Conservation (phyloP, 2,888 invertebrate species). For the Frankliniella fusca region DNA sequence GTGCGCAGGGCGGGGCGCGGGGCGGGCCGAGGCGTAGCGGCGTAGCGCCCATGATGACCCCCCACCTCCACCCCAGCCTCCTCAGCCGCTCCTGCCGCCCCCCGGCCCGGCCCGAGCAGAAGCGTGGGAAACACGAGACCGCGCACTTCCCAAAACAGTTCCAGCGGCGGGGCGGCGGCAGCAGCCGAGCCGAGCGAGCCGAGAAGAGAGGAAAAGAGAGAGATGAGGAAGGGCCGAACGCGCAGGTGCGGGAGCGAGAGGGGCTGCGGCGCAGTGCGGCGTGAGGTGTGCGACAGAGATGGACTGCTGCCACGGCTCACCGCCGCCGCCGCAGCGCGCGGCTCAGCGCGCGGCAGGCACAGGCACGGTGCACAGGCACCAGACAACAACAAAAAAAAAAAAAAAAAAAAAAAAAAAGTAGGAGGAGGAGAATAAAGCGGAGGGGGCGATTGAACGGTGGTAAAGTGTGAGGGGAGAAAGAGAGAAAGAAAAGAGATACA, state of each 20-base stretch:
- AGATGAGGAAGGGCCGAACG: background rate
- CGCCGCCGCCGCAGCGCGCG: background rate
- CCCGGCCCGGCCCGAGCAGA: background rate
- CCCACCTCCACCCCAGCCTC: background rate
- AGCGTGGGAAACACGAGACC: conserved; percentile 25
- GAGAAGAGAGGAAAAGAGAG: background rate
- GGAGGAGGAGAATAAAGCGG: background rate
- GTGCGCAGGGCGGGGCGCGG: background rate
- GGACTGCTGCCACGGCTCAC: background rate
- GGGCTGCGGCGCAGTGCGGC: too few relatives aligned
- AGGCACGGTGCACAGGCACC: background rate
- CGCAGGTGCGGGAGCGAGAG: background rate
- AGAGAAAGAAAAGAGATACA: background rate
- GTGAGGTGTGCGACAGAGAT: too few relatives aligned
- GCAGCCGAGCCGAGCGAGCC: conserved; percentile 20
- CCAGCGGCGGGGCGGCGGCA: background rate
- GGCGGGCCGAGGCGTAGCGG: background rate
- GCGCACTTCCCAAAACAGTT: conserved; percentile 26
- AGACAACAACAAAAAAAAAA: background rate
- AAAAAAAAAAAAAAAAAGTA: background rate
- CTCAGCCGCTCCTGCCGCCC: background rate
- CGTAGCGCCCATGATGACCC: conserved; percentile 2
- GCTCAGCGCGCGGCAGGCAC: too few relatives aligned
- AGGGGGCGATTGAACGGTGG: conserved; percentile 14
- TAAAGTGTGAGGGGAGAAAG: background rate